These are phyloP conservation scores for Dicaeum eximium DNA, from an alignment of 2,113 vertebrate genomes.

Conservation along the genomic window DNA sequence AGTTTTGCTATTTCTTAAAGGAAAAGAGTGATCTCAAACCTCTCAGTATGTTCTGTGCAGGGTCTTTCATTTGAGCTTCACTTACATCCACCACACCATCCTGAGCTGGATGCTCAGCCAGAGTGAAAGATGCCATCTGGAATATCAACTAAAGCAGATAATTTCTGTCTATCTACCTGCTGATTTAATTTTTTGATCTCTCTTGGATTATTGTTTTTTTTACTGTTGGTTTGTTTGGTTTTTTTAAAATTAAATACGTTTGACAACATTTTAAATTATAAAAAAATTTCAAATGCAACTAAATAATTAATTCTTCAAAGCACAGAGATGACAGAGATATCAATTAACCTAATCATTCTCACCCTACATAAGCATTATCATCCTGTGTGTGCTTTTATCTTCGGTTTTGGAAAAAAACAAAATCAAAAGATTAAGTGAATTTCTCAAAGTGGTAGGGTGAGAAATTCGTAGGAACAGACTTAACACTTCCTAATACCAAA, in stretches of 20 bases:
- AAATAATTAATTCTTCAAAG: slow-evolving; percentile 5
- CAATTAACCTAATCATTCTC: background rate
- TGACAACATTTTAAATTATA: background rate
- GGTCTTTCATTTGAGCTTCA: background rate
- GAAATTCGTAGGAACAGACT: background rate
- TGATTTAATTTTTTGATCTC: background rate
- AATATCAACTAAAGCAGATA: background rate
- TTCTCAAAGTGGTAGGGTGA: background rate
- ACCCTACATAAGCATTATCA: background rate
- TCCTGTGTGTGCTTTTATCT: background rate
- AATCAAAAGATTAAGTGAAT: background rate
- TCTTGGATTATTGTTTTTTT: background rate
- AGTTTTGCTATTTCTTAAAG: background rate
- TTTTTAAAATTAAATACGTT: background rate
- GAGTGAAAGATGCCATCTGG: background rate
- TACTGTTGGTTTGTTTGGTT: background rate
- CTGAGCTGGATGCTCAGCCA: background rate
- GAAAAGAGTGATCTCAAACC: background rate
- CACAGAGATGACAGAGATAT: background rate
- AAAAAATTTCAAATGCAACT: background rate
- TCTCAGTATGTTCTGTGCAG: background rate
- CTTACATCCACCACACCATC: background rate
- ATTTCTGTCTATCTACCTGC: background rate
- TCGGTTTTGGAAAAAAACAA: background rate
- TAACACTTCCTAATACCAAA: background rate